These are phyloP conservation scores for Dromaius novaehollandiae DNA, from an alignment of 2,113 vertebrate genomes.

Conservation along the genomic window DNA sequence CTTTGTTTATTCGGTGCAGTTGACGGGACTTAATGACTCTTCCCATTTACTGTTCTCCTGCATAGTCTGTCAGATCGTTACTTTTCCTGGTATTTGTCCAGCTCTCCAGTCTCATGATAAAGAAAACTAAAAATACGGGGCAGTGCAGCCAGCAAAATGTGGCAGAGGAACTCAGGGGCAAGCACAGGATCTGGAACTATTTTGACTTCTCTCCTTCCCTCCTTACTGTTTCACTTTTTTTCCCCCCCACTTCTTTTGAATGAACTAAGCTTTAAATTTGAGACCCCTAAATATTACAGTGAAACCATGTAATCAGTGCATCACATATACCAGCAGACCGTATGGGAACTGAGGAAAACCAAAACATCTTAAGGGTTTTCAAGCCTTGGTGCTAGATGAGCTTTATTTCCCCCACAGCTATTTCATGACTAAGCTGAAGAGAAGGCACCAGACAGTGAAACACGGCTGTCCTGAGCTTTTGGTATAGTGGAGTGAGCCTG, in stretches of 20 bases:
- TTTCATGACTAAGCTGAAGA: not conserved
- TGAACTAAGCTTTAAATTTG: not conserved
- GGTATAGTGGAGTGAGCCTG: not conserved
- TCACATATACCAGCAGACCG: not conserved
- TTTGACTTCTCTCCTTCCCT: not conserved
- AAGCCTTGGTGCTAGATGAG: not conserved
- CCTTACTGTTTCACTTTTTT: not conserved
- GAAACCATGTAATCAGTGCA: not conserved
- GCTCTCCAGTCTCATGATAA: not conserved
- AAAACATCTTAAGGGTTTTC: not conserved
- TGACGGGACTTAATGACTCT: not conserved
- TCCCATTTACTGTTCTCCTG: not conserved
- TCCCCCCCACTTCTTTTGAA: not conserved
- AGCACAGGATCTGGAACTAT: not conserved
- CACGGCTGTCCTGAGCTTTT: not conserved
- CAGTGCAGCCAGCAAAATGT: not conserved
- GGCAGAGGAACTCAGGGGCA: not conserved
- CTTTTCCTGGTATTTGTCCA: not conserved
- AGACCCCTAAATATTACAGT: not conserved
- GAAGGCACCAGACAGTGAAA: not conserved
- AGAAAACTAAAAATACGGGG: not conserved
- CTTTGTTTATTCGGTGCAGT: not conserved
- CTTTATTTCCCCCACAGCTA: rapidly evolving
- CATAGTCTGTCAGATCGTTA: not conserved
- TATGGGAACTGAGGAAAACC: not conserved